A percentile compares a stretch with the other conserved stretches of the same genome.
Evolutionary conservation across 2,113 vertebrate species (phyloP).

Genomic region (Telmatochromis sp.): DNA sequence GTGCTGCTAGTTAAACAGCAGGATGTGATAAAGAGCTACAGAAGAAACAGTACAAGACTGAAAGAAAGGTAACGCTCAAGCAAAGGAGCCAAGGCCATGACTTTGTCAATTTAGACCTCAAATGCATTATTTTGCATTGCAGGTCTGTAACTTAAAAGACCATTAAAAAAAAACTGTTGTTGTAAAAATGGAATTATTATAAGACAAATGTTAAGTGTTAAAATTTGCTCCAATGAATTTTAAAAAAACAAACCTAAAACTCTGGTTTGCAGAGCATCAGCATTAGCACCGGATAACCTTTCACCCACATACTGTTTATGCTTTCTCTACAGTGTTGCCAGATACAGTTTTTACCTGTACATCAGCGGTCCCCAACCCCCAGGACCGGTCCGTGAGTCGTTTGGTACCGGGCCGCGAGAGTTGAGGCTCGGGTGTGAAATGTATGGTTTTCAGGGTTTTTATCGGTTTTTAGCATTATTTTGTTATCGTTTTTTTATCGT

Average conservation of each 20-base stretch:
- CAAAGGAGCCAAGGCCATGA: neutral
- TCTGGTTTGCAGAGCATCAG: neutral
- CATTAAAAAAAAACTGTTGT: neutral
- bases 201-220: neutral
- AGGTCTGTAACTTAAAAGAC: neutral
- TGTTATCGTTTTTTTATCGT: too few relatives aligned
- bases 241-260: neutral
- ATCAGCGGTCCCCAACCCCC: neutral
- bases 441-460: too few relatives aligned
- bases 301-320: neutral
- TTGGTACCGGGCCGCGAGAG: fast-evolving
- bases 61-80: neutral
- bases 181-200: neutral
- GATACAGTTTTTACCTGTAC: neutral
- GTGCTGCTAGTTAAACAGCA: neutral
- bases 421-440: too few relatives aligned
- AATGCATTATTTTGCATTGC: neutral
- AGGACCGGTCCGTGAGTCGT: too few relatives aligned
- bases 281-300: neutral
- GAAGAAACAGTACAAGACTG: neutral
- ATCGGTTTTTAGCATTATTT: fast-evolving
- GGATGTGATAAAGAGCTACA: neutral
- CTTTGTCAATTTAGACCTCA: neutral
- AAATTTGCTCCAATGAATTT: neutral
- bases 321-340: neutral